phyloP scores from a whole-genome alignment of 2,888 invertebrate species.

The Aleiodes testaceus region DNA sequence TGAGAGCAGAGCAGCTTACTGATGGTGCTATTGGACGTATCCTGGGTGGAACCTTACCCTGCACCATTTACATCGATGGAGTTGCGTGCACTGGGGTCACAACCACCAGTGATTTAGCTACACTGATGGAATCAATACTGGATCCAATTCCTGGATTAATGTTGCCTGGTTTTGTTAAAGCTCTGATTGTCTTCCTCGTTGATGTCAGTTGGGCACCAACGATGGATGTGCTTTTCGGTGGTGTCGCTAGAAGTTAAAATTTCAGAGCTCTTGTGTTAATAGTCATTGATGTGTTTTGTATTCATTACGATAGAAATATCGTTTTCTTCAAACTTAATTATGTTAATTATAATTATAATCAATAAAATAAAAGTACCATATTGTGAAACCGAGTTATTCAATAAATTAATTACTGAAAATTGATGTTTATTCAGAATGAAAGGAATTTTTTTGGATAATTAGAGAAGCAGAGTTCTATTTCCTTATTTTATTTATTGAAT shows the following conservation, averaged over 20 bases:
- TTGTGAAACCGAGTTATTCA: not conserved
- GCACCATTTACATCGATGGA: conserved; percentile 41
- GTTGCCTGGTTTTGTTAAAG: conserved; percentile 46
- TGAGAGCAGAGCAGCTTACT: conserved; percentile 42
- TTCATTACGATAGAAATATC: not conserved
- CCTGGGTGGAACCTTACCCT: conserved; percentile 54
- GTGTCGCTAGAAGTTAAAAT: conserved; percentile 26
- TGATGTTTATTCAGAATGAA: too few relatives aligned
- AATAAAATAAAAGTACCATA: not conserved
- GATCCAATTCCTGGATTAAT: conserved; percentile 43
- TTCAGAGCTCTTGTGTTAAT: not conserved
- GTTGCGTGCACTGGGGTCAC: conserved; percentile 50
- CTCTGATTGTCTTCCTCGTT: not conserved
- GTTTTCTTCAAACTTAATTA: not conserved
- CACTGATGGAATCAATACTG: conserved; percentile 36
- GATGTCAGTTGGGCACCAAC: conserved; percentile 43
- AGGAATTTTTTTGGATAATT: too few relatives aligned
- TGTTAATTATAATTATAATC: not conserved
- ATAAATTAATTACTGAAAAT: too few relatives aligned
- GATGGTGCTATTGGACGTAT: conserved; percentile 51
- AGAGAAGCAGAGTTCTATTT: too few relatives aligned
- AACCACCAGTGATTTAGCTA: conserved; percentile 43
- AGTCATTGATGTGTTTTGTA: conserved; percentile 44
- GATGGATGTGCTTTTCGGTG: conserved; percentile 50
- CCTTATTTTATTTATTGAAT: not conserved